Percentiles rank a stretch among this genome's conserved stretches.
phyloP scores from a whole-genome alignment of 2,888 invertebrate species.

The Saturnia pavonia region DNA sequence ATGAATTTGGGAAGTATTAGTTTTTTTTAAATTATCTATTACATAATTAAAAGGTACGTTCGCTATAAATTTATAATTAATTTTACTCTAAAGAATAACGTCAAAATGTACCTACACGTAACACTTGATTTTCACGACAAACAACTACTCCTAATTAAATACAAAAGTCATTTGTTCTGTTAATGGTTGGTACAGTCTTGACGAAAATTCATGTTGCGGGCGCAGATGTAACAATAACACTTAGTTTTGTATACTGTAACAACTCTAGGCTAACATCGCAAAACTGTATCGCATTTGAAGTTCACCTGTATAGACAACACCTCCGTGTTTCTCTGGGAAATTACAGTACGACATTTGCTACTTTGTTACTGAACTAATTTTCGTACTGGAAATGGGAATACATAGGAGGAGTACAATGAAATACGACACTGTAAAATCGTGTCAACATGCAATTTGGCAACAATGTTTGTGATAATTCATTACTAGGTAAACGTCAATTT shows the following conservation, averaged over 20 bases:
- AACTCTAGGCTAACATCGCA: conserved; percentile 48
- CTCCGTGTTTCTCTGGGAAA: conserved; percentile 29
- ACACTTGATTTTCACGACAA: conserved; percentile 29
- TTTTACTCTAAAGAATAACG: conserved; percentile 1
- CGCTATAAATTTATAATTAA: too few relatives aligned
- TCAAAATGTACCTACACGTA: conserved; percentile 21
- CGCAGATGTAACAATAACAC: conserved; percentile 36
- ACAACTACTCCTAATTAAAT: conserved; percentile 39
- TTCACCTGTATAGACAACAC: conserved; percentile 37
- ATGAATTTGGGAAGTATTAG: too few relatives aligned
- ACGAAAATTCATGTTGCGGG: conserved; percentile 35
- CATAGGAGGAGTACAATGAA: background rate
- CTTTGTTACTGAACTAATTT: conserved; percentile 30
- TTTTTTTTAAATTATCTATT: too few relatives aligned
- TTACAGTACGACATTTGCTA: conserved; percentile 32
- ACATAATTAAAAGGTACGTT: too few relatives aligned
- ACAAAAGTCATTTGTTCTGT: conserved; percentile 42
- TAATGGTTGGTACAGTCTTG: conserved; percentile 32
- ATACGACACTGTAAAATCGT: background rate
- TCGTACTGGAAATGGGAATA: conserved; percentile 4
- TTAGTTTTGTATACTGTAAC: conserved; percentile 40
- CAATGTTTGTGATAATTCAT: background rate
- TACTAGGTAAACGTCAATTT: background rate
- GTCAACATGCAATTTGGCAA: background rate
- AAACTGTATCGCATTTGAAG: conserved; percentile 38